phyloP scores from a whole-genome alignment of 2,888 invertebrate genomes.

The Patella caerulea region DNA sequence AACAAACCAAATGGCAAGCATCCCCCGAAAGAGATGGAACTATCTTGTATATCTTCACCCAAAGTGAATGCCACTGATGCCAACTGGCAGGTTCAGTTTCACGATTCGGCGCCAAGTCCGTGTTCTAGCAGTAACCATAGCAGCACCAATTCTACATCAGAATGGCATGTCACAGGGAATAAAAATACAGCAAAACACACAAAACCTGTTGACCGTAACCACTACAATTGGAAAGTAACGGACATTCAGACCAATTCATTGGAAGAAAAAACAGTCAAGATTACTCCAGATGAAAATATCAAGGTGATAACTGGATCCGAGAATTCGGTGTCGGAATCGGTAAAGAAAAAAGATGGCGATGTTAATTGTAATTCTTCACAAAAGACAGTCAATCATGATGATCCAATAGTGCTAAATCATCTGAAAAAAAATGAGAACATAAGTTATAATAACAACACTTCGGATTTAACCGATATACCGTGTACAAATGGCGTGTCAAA shows the following conservation, averaged over 20 bases:
- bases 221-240: too few relatives aligned
- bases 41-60: slow-evolving; percentile 24
- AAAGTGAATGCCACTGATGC: slow-evolving; percentile 61
- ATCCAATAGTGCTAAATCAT: too few relatives aligned
- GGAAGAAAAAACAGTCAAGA: too few relatives aligned
- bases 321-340: too few relatives aligned
- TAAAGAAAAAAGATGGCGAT: too few relatives aligned
- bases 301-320: too few relatives aligned
- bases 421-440: neutral
- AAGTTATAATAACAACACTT: slow-evolving; percentile 8
- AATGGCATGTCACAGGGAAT: slow-evolving; percentile 64
- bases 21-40: slow-evolving; percentile 17
- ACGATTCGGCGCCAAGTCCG: slow-evolving; percentile 61
- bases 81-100: slow-evolving; percentile 64
- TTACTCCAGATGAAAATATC: too few relatives aligned
- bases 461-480: slow-evolving; percentile 2
- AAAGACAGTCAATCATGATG: too few relatives aligned
- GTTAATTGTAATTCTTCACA: too few relatives aligned
- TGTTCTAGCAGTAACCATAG: slow-evolving; percentile 56
- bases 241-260: too few relatives aligned
- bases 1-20: slow-evolving; percentile 20
- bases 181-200: slow-evolving; percentile 13
- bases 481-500: slow-evolving; percentile 7
- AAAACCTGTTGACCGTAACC: too few relatives aligned
- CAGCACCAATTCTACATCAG: slow-evolving; percentile 69